These are phyloP conservation scores for Geopemphigus sp. DNA, from an alignment of 1,140 invertebrate species.

Conservation along the genomic window DNA sequence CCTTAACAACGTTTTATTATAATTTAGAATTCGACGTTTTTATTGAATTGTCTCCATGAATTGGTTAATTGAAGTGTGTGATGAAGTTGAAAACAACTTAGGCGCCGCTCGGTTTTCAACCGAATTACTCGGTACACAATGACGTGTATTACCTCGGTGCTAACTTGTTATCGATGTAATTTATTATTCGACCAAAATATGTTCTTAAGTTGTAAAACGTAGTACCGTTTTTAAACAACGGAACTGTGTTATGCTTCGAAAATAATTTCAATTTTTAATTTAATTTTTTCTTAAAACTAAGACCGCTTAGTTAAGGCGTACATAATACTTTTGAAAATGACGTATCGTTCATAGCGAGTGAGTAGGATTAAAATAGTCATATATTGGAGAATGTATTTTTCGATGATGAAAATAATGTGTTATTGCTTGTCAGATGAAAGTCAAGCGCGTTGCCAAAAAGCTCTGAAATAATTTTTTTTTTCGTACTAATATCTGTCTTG, in stretches of 20 bases:
- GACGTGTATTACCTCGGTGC: background rate
- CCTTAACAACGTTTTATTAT: background rate
- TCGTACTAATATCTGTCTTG: too few species aligned
- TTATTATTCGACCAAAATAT: background rate
- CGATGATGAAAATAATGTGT: background rate
- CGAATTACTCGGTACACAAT: background rate
- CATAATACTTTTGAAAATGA: too few species aligned
- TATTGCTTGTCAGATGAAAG: too few species aligned
- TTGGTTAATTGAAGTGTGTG: background rate
- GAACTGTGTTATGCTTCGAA: too few species aligned
- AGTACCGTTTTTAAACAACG: too few species aligned
- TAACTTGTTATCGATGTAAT: background rate
- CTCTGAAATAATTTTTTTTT: too few species aligned
- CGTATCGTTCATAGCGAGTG: too few species aligned
- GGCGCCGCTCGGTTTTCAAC: background rate
- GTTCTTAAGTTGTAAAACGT: background rate
- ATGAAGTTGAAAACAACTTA: slow-evolving; percentile 13
- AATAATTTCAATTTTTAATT: too few species aligned
- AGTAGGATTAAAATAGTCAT: background rate
- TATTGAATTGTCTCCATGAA: background rate
- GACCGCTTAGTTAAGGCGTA: too few species aligned
- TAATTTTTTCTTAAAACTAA: too few species aligned
- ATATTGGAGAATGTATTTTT: background rate
- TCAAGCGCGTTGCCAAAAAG: too few species aligned
- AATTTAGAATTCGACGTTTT: slow-evolving; percentile 28